These are phyloP conservation scores for Serripes groenlandicus DNA, from an alignment of 2,888 invertebrate genomes.

Conservation along the genomic window DNA sequence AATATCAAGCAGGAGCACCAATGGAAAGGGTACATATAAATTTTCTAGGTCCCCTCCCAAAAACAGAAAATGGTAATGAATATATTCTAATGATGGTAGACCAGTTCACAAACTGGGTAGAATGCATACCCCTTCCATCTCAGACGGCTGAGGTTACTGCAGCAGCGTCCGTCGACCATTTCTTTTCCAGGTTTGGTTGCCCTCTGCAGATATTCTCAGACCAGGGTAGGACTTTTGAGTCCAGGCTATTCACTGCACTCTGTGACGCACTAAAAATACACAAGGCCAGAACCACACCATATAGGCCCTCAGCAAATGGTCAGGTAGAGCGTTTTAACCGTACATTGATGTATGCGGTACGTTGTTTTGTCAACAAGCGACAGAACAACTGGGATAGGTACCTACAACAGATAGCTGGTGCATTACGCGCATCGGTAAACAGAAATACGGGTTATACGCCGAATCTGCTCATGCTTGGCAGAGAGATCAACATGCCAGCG, in stretches of 20 bases:
- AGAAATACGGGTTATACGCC: conserved; percentile 21
- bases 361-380: conserved; percentile 10
- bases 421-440: conserved; percentile 15
- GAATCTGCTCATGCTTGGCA: conserved; percentile 15
- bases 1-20: conserved; percentile 93
- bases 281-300: conserved; percentile 17
- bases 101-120: too few species aligned
- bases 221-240: conserved; percentile 22
- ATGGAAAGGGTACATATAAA: conserved; percentile 47
- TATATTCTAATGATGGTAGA: conserved; percentile 27
- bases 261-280: conserved; percentile 12
- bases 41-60: conserved; percentile 37
- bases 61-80: conserved; percentile 24
- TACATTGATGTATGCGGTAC: conserved; percentile 8
- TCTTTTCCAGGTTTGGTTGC: conserved; percentile 18
- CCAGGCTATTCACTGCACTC: background rate
- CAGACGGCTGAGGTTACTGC: conserved; percentile 26
- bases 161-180: conserved; percentile 6
- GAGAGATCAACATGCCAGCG: conserved; percentile 19
- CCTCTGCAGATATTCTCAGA: conserved; percentile 36
- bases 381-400: conserved; percentile 1
- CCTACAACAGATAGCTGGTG: conserved; percentile 20
- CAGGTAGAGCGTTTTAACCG: conserved; percentile 19
- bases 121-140: conserved; percentile 31
- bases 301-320: conserved; percentile 11